Percentiles rank a stretch among this genome's conserved stretches.
Conservation (phyloP, 2,113 vertebrate genomes). For the Lagopus muta region DNA sequence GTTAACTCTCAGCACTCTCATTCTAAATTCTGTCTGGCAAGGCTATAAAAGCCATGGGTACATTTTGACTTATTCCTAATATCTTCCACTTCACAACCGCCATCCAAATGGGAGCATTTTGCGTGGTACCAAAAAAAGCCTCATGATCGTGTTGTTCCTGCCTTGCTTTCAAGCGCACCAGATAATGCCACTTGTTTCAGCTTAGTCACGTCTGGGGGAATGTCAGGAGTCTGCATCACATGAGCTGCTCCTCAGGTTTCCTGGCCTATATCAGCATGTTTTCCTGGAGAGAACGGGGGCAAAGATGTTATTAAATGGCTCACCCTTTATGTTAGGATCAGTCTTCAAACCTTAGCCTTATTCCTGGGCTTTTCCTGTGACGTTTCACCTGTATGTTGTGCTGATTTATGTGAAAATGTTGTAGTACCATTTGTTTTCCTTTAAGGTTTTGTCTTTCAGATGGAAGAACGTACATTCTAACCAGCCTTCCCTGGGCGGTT, state of each 20-base stretch:
- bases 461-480: background rate
- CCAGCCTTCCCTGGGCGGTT: accelerated
- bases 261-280: constrained; percentile 25
- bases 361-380: background rate
- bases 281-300: background rate
- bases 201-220: constrained; percentile 54
- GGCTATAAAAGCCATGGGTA: background rate
- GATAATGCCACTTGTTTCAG: constrained; percentile 67
- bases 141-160: background rate
- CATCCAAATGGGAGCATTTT: background rate
- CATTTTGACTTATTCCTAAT: background rate
- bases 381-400: background rate
- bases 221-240: constrained; percentile 58
- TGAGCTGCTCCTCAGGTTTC: constrained; percentile 67
- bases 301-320: constrained; percentile 2
- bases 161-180: constrained; percentile 40
- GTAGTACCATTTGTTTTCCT: background rate
- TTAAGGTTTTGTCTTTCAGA: background rate
- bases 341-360: background rate
- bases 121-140: constrained; percentile 6
- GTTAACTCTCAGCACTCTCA: background rate
- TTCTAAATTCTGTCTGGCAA: background rate
- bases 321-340: background rate
- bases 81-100: background rate
- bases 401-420: background rate